Percentiles rank a stretch among this genome's conserved stretches.
phyloP scores from a whole-genome alignment of 2,113 vertebrate genomes.

The Cathartes aura region DNA sequence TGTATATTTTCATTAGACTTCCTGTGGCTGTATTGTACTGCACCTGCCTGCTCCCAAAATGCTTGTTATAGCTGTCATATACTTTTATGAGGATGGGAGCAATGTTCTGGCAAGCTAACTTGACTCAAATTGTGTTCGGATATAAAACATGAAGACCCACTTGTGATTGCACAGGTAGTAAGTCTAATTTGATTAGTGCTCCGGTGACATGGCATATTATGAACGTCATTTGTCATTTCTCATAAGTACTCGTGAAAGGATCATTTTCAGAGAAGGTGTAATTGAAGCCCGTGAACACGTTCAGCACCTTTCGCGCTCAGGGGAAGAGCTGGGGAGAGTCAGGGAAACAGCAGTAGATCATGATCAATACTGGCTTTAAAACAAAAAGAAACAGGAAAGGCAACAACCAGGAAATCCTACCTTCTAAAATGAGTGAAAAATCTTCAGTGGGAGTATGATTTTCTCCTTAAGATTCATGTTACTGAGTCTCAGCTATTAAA shows the following conservation, averaged over 20 bases:
- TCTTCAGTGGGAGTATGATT: not conserved
- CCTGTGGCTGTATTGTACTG: not conserved
- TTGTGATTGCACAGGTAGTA: conserved; percentile 43
- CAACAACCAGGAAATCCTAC: not conserved
- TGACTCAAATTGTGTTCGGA: not conserved
- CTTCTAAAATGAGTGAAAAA: not conserved
- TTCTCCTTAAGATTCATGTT: not conserved
- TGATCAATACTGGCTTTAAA: not conserved
- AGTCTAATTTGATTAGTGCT: conserved; percentile 60
- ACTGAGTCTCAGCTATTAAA: not conserved
- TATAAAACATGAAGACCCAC: conserved; percentile 44
- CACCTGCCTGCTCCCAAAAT: conserved; percentile 13
- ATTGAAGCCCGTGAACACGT: fast-evolving
- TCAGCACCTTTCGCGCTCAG: not conserved
- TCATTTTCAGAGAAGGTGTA: fast-evolving
- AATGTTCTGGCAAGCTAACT: conserved; percentile 34
- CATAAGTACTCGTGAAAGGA: not conserved
- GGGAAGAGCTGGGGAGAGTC: not conserved
- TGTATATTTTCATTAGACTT: conserved; percentile 19
- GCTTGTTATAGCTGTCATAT: conserved; percentile 27
- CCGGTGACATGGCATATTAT: not conserved
- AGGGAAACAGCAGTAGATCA: not conserved
- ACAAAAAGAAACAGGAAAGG: not conserved
- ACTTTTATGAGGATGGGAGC: not conserved
- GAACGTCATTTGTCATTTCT: not conserved